Evolutionary conservation across 2,888 invertebrate genomes (phyloP).

Genomic region (Tupiocoris notatus): DNA sequence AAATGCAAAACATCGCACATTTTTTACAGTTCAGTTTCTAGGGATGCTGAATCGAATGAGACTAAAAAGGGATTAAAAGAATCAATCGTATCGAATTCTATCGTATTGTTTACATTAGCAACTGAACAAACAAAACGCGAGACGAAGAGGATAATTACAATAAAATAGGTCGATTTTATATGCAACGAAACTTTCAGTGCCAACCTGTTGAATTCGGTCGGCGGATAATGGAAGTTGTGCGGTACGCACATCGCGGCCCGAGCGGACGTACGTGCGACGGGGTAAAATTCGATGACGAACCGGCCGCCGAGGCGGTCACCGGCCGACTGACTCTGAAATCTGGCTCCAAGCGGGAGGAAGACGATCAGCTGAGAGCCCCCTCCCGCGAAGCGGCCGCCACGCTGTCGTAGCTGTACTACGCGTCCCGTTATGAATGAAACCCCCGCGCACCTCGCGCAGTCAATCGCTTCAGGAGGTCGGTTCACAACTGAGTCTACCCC

Average conservation of each 20-base stretch:
- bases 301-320: slow-evolving; percentile 12
- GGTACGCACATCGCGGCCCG: neutral
- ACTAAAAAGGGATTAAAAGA: no score
- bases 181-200: no score
- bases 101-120: no score
- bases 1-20: no score
- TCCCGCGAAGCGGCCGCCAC: slow-evolving; percentile 12
- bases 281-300: no score
- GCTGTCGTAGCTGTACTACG: slow-evolving; percentile 23
- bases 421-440: slow-evolving; percentile 42
- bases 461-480: no score
- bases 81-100: no score
- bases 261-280: neutral
- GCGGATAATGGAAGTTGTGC: neutral
- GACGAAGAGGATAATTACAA: no score
- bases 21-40: no score
- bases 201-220: neutral
- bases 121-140: no score
- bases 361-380: slow-evolving; percentile 28
- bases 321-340: slow-evolving; percentile 17
- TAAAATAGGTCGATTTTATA: no score
- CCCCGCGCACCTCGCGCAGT: slow-evolving; percentile 28
- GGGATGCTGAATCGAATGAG: no score
- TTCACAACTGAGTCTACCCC: neutral
- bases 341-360: slow-evolving; percentile 26